Conservation (phyloP, 2,113 vertebrate genomes). For the Shinisaurus crocodilurus region DNA sequence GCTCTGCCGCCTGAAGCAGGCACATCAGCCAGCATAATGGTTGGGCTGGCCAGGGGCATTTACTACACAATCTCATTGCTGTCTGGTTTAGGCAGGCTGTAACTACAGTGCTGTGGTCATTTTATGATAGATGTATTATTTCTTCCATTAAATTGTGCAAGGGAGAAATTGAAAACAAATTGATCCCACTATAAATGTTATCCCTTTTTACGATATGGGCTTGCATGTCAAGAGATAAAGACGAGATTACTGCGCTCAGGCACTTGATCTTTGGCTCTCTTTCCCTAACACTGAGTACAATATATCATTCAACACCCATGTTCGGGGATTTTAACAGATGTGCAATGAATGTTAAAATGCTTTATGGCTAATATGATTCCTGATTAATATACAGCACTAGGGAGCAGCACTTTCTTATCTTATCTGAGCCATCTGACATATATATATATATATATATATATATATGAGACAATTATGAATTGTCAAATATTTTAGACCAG, state of each 20-base stretch:
- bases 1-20: no score
- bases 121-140: not conserved
- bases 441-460: not conserved
- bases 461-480: conserved; percentile 14
- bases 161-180: conserved; percentile 10
- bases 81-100: not conserved
- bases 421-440: not conserved
- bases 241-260: not conserved
- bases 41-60: no score
- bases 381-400: conserved; percentile 4
- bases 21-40: no score
- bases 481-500: conserved; percentile 15
- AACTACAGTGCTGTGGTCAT: not conserved
- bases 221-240: conserved; percentile 27
- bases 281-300: not conserved
- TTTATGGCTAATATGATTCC: not conserved
- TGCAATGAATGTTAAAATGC: conserved; percentile 19
- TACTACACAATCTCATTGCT: not conserved
- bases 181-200: conserved; percentile 15
- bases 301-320: conserved; percentile 21
- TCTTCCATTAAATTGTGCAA: not conserved
- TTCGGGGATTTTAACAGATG: conserved; percentile 19
- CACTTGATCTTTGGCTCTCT: conserved; percentile 4
- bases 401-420: not conserved
- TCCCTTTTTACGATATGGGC: conserved; percentile 12